These are phyloP conservation scores for Nymphalis urticae DNA, from an alignment of 2,888 invertebrate species.

Conservation along the genomic window DNA sequence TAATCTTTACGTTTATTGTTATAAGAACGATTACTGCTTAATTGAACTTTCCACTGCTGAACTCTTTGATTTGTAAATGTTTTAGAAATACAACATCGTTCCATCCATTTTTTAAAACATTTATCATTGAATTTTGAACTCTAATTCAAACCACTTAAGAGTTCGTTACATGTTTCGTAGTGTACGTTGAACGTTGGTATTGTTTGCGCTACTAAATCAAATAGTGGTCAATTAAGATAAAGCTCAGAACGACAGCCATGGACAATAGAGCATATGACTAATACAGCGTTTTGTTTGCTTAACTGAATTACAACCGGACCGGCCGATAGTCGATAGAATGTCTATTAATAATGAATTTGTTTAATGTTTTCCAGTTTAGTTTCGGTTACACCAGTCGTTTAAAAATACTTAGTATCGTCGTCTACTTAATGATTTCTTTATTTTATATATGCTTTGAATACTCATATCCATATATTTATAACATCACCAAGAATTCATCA, in stretches of 20 bases:
- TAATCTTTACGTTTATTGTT: conserved; percentile 30
- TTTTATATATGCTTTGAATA: too few species aligned
- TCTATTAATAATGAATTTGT: conserved; percentile 37
- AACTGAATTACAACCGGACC: conserved; percentile 56
- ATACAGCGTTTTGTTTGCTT: conserved; percentile 74
- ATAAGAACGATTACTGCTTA: conserved; percentile 44
- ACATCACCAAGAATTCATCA: too few species aligned
- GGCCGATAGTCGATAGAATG: conserved; percentile 34
- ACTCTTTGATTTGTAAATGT: conserved; percentile 40
- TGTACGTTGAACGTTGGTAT: conserved; percentile 51
- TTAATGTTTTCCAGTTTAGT: conserved; percentile 31
- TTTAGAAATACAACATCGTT: conserved; percentile 30
- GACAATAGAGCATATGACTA: conserved; percentile 77
- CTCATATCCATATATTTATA: too few species aligned
- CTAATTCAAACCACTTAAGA: conserved; percentile 38
- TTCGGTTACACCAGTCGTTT: conserved; percentile 1
- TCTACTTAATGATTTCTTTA: background rate
- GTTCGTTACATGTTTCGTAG: conserved; percentile 19
- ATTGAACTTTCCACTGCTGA: conserved; percentile 32
- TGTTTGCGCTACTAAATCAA: conserved; percentile 71
- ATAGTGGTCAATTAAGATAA: conserved; percentile 80
- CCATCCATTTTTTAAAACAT: conserved; percentile 41
- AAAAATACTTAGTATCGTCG: background rate
- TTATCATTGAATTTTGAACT: conserved; percentile 44
- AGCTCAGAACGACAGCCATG: conserved; percentile 70